A percentile compares a stretch with the other conserved stretches of the same genome.
These are phyloP conservation scores for Crypturellus undulatus DNA, from an alignment of 2,113 vertebrate species.

Conservation along the genomic window DNA sequence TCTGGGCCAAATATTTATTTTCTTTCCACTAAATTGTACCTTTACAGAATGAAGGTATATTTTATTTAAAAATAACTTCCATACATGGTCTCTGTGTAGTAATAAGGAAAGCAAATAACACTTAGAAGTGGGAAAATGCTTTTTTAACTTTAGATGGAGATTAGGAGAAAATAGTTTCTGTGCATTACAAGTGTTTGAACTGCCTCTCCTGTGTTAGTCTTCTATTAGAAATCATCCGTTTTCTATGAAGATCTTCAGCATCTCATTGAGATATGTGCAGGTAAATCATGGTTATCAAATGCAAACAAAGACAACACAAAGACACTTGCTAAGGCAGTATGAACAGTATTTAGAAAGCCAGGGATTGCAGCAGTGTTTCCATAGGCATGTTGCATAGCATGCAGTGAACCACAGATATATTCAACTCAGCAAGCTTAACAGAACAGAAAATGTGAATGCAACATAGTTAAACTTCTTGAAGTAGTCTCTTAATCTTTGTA, in stretches of 20 bases:
- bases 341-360: not conserved
- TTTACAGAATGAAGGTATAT: not conserved
- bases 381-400: rapidly evolving
- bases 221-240: not conserved
- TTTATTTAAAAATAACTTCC: not conserved
- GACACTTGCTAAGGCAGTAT: not conserved
- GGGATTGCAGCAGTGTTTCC: not conserved
- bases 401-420: not conserved
- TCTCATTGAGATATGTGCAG: not conserved
- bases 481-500: not conserved
- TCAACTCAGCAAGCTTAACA: not conserved
- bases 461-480: rapidly evolving
- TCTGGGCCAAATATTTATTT: not conserved
- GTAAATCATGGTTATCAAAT: not conserved
- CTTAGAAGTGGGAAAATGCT: not conserved
- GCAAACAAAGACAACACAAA: not conserved
- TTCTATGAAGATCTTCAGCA: not conserved
- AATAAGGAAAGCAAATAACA: not conserved
- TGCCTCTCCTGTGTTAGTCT: not conserved
- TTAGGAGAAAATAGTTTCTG: not conserved
- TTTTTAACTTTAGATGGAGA: not conserved
- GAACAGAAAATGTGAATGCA: not conserved
- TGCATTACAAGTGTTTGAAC: not conserved
- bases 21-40: not conserved
- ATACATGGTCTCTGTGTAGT: not conserved